Conservation (phyloP, 2,888 invertebrate genomes). For the Amorpha juglandis region DNA sequence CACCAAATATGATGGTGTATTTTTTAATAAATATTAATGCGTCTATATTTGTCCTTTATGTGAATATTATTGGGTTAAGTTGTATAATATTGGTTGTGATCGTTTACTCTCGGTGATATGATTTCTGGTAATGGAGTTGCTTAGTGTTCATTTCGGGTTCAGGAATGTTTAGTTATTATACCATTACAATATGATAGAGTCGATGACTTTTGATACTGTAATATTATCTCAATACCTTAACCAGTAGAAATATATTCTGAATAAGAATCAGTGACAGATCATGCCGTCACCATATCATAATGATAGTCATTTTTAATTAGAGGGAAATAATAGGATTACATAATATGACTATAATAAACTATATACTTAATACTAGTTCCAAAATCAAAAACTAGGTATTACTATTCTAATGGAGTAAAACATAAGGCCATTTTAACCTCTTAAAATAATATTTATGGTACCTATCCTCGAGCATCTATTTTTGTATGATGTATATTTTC, state of each 20-base stretch:
- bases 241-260: background rate
- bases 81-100: constrained; percentile 10
- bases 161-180: background rate
- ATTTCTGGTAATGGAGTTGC: constrained; percentile 15
- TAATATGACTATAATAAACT: background rate
- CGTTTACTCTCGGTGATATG: background rate
- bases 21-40: background rate
- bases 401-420: background rate
- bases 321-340: background rate
- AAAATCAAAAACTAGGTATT: background rate
- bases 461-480: background rate
- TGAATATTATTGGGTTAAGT: constrained; percentile 14
- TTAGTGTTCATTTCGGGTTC: background rate
- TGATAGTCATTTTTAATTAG: background rate
- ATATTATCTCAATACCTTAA: constrained; percentile 1
- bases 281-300: background rate
- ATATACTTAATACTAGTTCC: constrained; percentile 5
- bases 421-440: constrained; percentile 3
- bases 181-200: background rate
- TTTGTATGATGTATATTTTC: constrained; percentile 14
- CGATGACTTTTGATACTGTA: background rate
- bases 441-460: background rate
- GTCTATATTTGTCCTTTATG: constrained; percentile 1
- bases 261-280: background rate
- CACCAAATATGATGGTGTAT: constrained; percentile 27